These are phyloP conservation scores for Mermis nigrescens DNA, from an alignment of 2,888 invertebrate genomes.

Conservation along the genomic window DNA sequence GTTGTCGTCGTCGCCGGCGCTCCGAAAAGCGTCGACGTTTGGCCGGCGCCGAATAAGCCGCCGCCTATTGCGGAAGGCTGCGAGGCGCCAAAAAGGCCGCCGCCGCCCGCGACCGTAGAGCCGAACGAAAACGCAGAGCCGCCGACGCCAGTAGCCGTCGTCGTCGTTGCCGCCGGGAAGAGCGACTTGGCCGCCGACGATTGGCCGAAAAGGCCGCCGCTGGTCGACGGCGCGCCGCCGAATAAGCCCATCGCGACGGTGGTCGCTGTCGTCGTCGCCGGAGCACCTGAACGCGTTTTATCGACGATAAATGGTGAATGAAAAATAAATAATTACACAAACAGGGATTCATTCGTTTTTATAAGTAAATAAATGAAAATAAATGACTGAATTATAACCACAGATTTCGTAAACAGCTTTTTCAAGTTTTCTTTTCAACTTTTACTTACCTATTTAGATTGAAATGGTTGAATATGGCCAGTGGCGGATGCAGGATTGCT, in stretches of 20 bases:
- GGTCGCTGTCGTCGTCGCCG: no score
- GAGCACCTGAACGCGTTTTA: no score
- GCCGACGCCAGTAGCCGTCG: neutral
- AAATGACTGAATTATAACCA: no score
- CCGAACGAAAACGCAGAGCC: neutral
- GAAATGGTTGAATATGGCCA: no score
- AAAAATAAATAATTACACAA: no score
- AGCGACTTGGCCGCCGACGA: slow-evolving; percentile 39
- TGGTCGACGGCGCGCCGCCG: slow-evolving; percentile 15
- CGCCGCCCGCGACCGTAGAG: slow-evolving; percentile 6
- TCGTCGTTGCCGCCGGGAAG: slow-evolving; percentile 36
- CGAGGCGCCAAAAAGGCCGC: slow-evolving; percentile 27
- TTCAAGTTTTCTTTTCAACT: no score
- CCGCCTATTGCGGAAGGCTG: slow-evolving; percentile 14
- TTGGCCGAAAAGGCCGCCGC: slow-evolving; percentile 20
- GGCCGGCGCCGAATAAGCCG: slow-evolving; percentile 17
- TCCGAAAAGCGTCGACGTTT: slow-evolving; percentile 7
- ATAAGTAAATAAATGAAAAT: no score
- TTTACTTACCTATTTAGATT: no score
- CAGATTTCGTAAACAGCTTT: no score
- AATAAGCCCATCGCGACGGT: slow-evolving; percentile 13
- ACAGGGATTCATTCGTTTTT: no score
- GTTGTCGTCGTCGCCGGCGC: neutral
- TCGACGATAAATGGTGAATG: no score
- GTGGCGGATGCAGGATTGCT: no score